Conservation (phyloP, 2,113 vertebrate genomes). For the Pycnonotus jocosus region DNA sequence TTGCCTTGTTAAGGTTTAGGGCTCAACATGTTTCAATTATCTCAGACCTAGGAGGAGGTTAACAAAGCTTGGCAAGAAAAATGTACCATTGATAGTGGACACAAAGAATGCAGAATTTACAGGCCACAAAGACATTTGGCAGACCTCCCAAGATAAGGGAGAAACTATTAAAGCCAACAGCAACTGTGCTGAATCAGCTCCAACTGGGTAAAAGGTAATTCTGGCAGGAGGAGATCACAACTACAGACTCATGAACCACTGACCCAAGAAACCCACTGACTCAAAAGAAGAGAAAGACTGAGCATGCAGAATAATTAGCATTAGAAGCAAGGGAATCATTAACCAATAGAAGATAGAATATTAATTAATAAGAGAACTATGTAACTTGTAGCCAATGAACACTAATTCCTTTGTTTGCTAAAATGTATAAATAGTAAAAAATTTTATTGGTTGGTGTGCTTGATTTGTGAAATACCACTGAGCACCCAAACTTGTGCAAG, state of each 20-base stretch:
- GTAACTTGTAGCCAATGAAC: background rate
- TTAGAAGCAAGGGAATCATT: background rate
- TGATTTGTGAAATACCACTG: background rate
- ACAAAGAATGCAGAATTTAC: background rate
- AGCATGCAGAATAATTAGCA: background rate
- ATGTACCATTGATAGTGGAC: background rate
- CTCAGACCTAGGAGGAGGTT: background rate
- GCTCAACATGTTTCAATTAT: background rate
- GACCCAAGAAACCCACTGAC: background rate
- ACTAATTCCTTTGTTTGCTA: background rate
- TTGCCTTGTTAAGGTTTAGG: background rate
- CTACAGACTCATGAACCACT: background rate
- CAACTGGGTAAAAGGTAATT: background rate
- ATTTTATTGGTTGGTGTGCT: background rate
- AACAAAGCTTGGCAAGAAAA: background rate
- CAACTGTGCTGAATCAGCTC: background rate
- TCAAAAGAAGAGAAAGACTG: background rate
- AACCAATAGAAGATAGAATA: background rate
- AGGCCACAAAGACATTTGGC: background rate
- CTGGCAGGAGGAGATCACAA: background rate
- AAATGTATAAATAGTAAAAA: background rate
- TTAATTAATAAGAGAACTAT: background rate
- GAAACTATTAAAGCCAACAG: background rate
- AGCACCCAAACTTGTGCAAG: background rate
- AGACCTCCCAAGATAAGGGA: background rate